A percentile compares a stretch with the other conserved stretches of the same genome.
phyloP scores from a whole-genome alignment of 1,140 invertebrate species.

The Ditylenchus dipsaci region DNA sequence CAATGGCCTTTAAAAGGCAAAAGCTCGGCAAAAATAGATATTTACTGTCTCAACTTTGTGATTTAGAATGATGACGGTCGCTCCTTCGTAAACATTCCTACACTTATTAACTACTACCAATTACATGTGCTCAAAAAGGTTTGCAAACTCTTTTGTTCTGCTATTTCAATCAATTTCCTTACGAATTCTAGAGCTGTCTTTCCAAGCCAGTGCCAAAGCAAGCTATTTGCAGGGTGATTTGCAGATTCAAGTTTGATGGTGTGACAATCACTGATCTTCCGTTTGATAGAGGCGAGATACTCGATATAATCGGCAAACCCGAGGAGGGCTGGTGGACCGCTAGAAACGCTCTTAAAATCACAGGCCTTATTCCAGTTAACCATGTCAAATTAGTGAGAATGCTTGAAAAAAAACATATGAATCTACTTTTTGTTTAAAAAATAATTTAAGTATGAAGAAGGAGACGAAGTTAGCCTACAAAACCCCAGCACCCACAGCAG shows the following conservation, averaged over 20 bases:
- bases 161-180: neutral
- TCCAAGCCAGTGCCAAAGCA: slow-evolving; percentile 68
- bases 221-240: slow-evolving; percentile 67
- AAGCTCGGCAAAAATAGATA: no score
- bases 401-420: slow-evolving; percentile 1
- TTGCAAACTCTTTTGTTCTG: neutral
- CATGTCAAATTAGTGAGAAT: slow-evolving; percentile 67
- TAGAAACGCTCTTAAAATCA: slow-evolving; percentile 75
- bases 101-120: slow-evolving; percentile 85
- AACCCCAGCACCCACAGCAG: slow-evolving; percentile 28
- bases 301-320: slow-evolving; percentile 86
- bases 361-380: slow-evolving; percentile 88
- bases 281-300: slow-evolving; percentile 85
- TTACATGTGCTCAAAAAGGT: slow-evolving; percentile 65
- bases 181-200: slow-evolving; percentile 70
- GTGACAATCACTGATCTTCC: slow-evolving; percentile 82
- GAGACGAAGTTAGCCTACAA: slow-evolving; percentile 23
- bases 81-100: slow-evolving; percentile 82
- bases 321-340: slow-evolving; percentile 98
- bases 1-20: no score
- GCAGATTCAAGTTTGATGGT: slow-evolving; percentile 86
- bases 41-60: slow-evolving; percentile 36
- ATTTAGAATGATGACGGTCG: slow-evolving; percentile 94
- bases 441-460: slow-evolving; percentile 35
- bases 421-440: slow-evolving; percentile 5